phyloP scores from a whole-genome alignment of 2,888 invertebrate genomes.

The Ferrisia virgata region DNA sequence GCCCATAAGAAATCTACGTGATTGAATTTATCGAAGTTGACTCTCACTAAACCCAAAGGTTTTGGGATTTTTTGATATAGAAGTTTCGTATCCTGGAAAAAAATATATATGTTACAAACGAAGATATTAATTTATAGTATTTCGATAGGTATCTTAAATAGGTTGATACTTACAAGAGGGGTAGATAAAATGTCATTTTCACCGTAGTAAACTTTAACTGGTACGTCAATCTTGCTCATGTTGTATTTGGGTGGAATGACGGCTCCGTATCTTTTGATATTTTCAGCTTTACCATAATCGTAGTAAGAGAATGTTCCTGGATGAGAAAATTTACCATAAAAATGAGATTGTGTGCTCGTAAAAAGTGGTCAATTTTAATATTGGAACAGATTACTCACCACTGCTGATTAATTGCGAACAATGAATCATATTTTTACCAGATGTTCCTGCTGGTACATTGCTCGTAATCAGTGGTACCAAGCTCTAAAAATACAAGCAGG shows the following conservation, averaged over 20 bases:
- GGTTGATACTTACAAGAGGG: conserved; percentile 59
- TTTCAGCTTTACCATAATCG: conserved; percentile 65
- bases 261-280: conserved; percentile 61
- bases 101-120: no score
- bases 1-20: conserved; percentile 69
- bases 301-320: conserved; percentile 55
- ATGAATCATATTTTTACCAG: conserved; percentile 69
- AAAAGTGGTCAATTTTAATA: not conserved
- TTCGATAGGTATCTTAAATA: no score
- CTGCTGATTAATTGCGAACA: conserved; percentile 63
- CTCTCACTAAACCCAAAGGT: conserved; percentile 55
- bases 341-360: not conserved
- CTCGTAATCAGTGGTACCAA: conserved; percentile 66
- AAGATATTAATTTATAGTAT: no score
- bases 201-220: conserved; percentile 65
- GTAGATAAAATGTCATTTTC: conserved; percentile 73
- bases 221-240: conserved; percentile 61
- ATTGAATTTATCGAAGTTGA: conserved; percentile 65
- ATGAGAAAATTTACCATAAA: not conserved
- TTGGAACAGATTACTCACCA: conserved; percentile 13
- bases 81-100: conserved; percentile 59
- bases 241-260: conserved; percentile 63
- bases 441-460: conserved; percentile 72
- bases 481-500: no score
- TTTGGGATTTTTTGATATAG: conserved; percentile 59